Base-by-base conservation (phyloP, 1,140 invertebrate genomes). In the Platyura marginata region DNA sequence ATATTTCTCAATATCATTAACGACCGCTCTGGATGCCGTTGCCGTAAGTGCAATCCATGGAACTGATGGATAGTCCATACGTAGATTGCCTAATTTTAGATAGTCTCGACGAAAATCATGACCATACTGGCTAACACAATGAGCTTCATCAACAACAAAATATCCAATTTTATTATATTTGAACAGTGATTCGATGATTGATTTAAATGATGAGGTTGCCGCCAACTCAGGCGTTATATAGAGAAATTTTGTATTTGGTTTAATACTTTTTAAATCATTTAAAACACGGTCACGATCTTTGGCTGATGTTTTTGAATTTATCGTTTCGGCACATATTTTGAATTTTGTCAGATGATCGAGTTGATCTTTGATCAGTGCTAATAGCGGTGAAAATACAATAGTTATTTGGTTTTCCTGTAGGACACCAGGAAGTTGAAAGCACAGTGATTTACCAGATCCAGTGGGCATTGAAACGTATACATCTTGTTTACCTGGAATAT, bases 61-160 rank as follows among this genome's bases (percentile, higher is more conserved):
- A 29, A 92, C 71, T 37, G 68, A 62, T 35, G 71, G 72, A 59
- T 79, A 82, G 49, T 70, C 72, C 41, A 69, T 62, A 47, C 85
- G 66, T 9, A 95, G 58, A 15, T 70, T 51, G 8, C 83, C 86
- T 2, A 98, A 62, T 62, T 83, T 90, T 3, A 95, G 68, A 62
- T 97, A 98, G 62, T 96, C 87, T 1, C 87, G 87, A 21, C 93
- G 67, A 61, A 98, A 98, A 63, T 97, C 92, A 64, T 98, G 93
- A 1, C 93, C 93, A 92, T 92, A 98, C 52, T 96, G 82, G 55
- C 87, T 93, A 0, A 97, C 90, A 69, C 93, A 98, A 62, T 98
- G 93, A 18, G 91, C 93, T 70, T 98, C 94, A 67, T 98, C 94
- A 11, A 98, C 82, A 23, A 92, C 79, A 50, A 96, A 72, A 54